Evolutionary conservation across 1,140 invertebrate genomes (phyloP), one percentile per base, ranked within the genome.

Genomic region (Spodoptera frugiperda): DNA sequence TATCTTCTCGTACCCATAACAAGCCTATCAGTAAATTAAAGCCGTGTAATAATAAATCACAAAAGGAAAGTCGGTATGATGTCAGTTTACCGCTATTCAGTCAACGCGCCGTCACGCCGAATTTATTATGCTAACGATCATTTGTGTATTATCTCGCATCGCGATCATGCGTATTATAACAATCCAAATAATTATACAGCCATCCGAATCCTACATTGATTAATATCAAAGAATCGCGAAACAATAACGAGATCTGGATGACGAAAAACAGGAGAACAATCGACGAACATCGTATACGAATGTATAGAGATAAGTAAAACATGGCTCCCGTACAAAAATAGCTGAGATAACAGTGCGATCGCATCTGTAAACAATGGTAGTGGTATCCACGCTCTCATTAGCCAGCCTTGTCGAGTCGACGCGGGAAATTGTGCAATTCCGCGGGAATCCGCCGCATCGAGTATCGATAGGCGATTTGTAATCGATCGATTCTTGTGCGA

Each of bases 301-400:
- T 83, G 77, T 80, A 65, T 30, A 44, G 46, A 89, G 91, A 93
- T 93, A 93, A 91, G 88, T 89, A 81, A 85, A 88, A 93, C 89
- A 91, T 84, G 89, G 86, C 86, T 87, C 82, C 82, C 68, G 82
- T 67, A 85, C 88, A 89, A 91, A 91, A 91, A 91, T 89, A 89
- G 79, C 78, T 73, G 83, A 90, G 89, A 91, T 92, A 89, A 85
- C 75, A 71, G 19, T 49, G 63, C 79, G 90, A 92, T 93, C 86
- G 86, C 82, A 92, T 92, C 91, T 89, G 89, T 90, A 89, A 88
- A 93, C 92, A 93, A 93, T 92, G 89, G 89, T 82, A 82, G 72
- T 78, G 73, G 83, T 82, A 82, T 89, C 85, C 89, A 86, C 90
- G 89, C 83, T 89, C 91, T 93, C 91, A 92, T 93, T 93, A 93